Percentiles rank a stretch among this genome's conserved stretches.
phyloP scores from a whole-genome alignment of 2,113 vertebrate species.

The human (Homo sapiens) region DNA sequence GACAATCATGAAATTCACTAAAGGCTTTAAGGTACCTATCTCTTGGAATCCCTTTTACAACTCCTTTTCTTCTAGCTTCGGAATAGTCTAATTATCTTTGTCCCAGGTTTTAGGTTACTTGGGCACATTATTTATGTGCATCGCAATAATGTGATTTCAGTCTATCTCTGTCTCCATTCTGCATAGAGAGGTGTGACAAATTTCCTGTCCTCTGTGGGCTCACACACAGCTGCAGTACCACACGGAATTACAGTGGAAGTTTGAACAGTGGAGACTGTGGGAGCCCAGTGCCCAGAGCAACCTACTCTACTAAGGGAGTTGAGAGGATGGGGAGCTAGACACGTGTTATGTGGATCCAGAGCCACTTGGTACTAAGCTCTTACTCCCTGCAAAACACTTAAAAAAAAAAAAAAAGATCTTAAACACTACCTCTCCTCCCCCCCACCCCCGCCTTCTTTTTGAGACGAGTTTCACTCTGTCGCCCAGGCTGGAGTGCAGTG shows the following conservation, averaged over 20 bases:
- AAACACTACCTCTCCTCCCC: too few relatives aligned
- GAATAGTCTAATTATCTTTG: slow-evolving; percentile 8
- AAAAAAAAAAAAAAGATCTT: too few relatives aligned
- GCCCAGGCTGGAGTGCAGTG: too few relatives aligned
- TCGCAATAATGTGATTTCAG: background rate
- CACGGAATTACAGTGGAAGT: background rate
- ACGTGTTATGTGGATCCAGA: background rate
- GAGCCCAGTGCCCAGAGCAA: background rate
- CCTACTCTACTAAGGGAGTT: background rate
- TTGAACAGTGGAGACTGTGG: background rate
- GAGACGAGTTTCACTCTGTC: too few relatives aligned
- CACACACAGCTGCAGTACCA: background rate
- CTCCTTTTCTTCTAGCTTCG: background rate
- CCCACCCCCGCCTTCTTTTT: too few relatives aligned
- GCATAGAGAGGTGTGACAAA: background rate
- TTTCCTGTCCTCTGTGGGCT: background rate
- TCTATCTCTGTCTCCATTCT: background rate
- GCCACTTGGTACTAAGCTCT: background rate
- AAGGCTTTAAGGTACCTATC: background rate
- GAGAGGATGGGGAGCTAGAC: background rate
- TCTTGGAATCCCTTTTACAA: slow-evolving; percentile 33
- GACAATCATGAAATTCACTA: background rate
- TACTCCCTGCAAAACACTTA: background rate
- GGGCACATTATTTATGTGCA: background rate
- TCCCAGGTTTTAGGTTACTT: slow-evolving; percentile 30